Percentiles rank a stretch among this genome's conserved stretches.
These are phyloP conservation scores for Dicranocentrus wangi DNA, from an alignment of 2,888 invertebrate species.

Conservation along the genomic window DNA sequence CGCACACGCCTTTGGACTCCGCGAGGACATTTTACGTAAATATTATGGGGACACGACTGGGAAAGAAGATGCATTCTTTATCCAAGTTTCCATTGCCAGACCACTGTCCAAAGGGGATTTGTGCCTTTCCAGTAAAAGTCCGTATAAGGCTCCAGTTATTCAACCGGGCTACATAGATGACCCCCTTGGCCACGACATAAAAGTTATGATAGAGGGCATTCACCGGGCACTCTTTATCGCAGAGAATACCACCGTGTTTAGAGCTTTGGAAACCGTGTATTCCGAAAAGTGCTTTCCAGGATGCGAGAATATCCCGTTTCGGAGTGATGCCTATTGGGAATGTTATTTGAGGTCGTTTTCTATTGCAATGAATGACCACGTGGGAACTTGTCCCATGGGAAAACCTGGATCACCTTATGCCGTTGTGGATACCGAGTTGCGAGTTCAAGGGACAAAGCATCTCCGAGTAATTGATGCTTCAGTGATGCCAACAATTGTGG, in stretches of 20 bases:
- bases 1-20: neutral
- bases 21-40: neutral
- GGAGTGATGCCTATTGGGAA: slow-evolving; percentile 67
- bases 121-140: slow-evolving; percentile 29
- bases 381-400: slow-evolving; percentile 70
- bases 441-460: slow-evolving; percentile 48
- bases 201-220: slow-evolving; percentile 61
- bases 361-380: slow-evolving; percentile 72
- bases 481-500: slow-evolving; percentile 58
- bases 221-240: slow-evolving; percentile 53
- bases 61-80: slow-evolving; percentile 26
- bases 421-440: slow-evolving; percentile 74
- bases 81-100: slow-evolving; percentile 64
- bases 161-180: slow-evolving; percentile 57
- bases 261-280: slow-evolving; percentile 49
- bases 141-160: slow-evolving; percentile 48
- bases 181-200: slow-evolving; percentile 42
- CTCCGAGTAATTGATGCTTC: slow-evolving; percentile 60
- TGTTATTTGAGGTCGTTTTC: slow-evolving; percentile 69
- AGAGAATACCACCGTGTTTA: slow-evolving; percentile 47
- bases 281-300: slow-evolving; percentile 51
- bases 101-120: slow-evolving; percentile 64
- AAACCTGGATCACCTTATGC: slow-evolving; percentile 65
- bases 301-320: slow-evolving; percentile 65
- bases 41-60: slow-evolving; percentile 16